Evolutionary conservation across 2,797 vertebrate species (phyloP).

Genomic region (Pseudochirops corinnae): DNA sequence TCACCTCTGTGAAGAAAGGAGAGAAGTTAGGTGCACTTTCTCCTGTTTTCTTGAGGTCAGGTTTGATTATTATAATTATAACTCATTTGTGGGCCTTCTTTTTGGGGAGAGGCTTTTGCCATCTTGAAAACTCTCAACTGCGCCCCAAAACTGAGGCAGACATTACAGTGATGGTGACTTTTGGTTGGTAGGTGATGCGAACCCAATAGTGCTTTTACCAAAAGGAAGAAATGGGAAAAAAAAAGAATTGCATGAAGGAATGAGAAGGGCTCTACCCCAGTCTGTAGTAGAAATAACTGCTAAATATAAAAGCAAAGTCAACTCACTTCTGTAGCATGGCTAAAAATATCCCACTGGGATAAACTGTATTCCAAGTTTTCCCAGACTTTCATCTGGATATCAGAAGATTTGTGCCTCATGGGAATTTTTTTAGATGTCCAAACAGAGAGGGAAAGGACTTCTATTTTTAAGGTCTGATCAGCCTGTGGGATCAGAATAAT

Average conservation of each 20-base stretch:
- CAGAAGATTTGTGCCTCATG: neutral
- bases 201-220: neutral
- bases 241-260: neutral
- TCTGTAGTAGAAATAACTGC: conserved; percentile 43
- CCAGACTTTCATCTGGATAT: conserved; percentile 44
- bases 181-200: neutral
- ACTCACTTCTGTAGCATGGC: conserved; percentile 31
- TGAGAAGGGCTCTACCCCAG: conserved; percentile 9
- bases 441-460: neutral
- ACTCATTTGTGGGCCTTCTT: neutral
- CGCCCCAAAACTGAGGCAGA: neutral
- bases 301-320: conserved; percentile 53
- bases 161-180: neutral
- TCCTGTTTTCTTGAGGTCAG: neutral
- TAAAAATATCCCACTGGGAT: conserved; percentile 41
- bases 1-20: neutral
- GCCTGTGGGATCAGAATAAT: neutral
- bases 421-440: neutral
- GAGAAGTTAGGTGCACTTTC: neutral
- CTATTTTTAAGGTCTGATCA: conserved; percentile 30
- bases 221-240: conserved; percentile 12
- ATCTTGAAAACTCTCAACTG: neutral
- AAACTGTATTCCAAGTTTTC: conserved; percentile 55
- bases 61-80: neutral
- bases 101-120: neutral